Conservation (phyloP, 2,797 vertebrate species). For the Mormyrus proboscirostris region DNA sequence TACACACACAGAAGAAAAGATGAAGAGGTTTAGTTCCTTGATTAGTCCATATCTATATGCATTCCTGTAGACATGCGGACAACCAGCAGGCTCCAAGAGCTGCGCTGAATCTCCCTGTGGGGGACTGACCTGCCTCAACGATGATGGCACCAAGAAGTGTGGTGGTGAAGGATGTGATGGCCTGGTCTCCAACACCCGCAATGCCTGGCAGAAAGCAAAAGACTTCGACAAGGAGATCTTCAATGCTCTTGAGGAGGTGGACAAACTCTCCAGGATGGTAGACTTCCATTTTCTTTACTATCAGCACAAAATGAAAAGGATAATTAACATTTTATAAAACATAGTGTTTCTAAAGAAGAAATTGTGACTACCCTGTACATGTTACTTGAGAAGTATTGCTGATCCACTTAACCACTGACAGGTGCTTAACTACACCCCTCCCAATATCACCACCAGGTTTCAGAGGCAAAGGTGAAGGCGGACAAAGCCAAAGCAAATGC, state of each 20-base stretch:
- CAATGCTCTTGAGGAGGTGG: constrained; percentile 82
- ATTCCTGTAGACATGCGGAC: constrained; percentile 74
- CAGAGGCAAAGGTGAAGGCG: constrained; percentile 80
- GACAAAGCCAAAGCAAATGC: constrained; percentile 84
- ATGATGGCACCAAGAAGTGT: constrained; percentile 67
- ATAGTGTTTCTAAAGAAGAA: background rate
- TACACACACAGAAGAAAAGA: background rate
- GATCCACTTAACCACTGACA: background rate
- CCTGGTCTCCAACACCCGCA: constrained; percentile 64
- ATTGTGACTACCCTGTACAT: background rate
- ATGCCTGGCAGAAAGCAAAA: constrained; percentile 71
- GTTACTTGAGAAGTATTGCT: background rate
- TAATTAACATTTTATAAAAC: background rate
- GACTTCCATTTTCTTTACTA: constrained; percentile 27
- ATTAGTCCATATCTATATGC: background rate
- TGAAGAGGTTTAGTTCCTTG: background rate
- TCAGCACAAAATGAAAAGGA: background rate
- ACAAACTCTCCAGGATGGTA: constrained; percentile 91
- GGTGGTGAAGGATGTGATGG: constrained; percentile 78
- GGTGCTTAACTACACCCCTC: background rate
- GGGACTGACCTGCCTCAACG: constrained; percentile 71
- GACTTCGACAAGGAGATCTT: constrained; percentile 81
- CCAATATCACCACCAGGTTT: constrained; percentile 62
- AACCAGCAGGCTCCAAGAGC: constrained; percentile 59
- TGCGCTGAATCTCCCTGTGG: constrained; percentile 76